phyloP scores from a whole-genome alignment of 53 echinoderm and acorn worm genomes.

The Echinometra lucunter region DNA sequence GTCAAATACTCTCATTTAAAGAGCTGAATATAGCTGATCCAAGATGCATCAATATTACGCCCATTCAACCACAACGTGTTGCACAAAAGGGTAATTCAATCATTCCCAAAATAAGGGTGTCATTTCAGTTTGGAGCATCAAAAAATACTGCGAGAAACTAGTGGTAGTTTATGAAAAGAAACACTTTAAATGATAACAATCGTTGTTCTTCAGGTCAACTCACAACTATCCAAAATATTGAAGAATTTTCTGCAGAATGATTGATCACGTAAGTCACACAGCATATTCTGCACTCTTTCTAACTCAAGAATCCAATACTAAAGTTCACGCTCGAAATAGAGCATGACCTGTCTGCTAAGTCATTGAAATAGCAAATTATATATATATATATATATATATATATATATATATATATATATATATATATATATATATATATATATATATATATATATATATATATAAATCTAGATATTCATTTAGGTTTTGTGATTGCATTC shows the following conservation, averaged over 20 bases:
- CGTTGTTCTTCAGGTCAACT: neutral
- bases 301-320: neutral
- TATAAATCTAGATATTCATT: no score
- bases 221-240: neutral
- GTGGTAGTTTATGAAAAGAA: neutral
- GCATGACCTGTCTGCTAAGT: neutral
- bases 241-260: neutral
- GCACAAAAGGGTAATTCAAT: conserved; percentile 29
- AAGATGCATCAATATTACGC: neutral
- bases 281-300: neutral
- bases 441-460: no score
- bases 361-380: neutral
- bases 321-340: neutral
- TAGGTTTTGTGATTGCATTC: no score
- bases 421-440: no score
- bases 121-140: conserved; percentile 16
- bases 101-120: conserved; percentile 24
- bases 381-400: neutral
- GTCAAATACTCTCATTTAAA: neutral
- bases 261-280: neutral
- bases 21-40: neutral
- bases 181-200: neutral
- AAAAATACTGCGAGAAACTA: neutral
- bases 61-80: conserved; percentile 8
- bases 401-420: no score